Base-by-base conservation (phyloP, 2,113 vertebrate genomes). In the Accipiter virgatus region DNA sequence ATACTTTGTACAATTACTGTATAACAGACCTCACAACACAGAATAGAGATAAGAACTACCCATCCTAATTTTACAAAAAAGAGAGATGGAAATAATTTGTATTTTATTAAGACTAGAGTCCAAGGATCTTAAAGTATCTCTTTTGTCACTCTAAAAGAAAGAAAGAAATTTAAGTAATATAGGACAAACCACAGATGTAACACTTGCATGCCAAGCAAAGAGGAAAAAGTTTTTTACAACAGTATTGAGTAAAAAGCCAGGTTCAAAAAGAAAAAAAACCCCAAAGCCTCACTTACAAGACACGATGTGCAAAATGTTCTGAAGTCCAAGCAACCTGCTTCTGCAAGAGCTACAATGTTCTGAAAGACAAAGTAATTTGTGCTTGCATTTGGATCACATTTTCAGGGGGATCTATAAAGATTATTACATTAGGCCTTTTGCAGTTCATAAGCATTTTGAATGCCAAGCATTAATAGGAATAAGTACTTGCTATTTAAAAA, bases 271-370 rank as follows among this genome's bases (percentile, higher is more conserved):
- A 45, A 27, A 52, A 52, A 70, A 25, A 22, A 93, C 71, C 3
- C 47, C 50, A 92, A 93, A 95, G n/a, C 63, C 34, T 89, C 40
- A 98, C 98, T 98, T 98, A 99, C 99, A 98, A 99, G 99, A 97
- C 99, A 99, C 0, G 98, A 99, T 2, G 98, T 99, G 97, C 99
- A 99, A 97, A 99, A 99, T 7, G 99, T 98, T 90, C 99, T 98
- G 86, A 98, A 98, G 94, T 99, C 99, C 97, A 99, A 97, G 94
- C 97, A 99, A 27, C 99, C 99, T 3, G 99, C 98, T 97, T 99
- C 99, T 88, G 99, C 99, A 77, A 99, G 98, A 88, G 98, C 97
- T 95, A 99, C 92, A 59, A 99, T 98, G 74, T 98, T 99, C 99
- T 99, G 98, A 94, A 98, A 97, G 88, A 94, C 83, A 75, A 95